A percentile compares a stretch with the other conserved stretches of the same genome.
Evolutionary conservation across 1,140 invertebrate species (phyloP).

Genomic region (Solenopsis fugax): DNA sequence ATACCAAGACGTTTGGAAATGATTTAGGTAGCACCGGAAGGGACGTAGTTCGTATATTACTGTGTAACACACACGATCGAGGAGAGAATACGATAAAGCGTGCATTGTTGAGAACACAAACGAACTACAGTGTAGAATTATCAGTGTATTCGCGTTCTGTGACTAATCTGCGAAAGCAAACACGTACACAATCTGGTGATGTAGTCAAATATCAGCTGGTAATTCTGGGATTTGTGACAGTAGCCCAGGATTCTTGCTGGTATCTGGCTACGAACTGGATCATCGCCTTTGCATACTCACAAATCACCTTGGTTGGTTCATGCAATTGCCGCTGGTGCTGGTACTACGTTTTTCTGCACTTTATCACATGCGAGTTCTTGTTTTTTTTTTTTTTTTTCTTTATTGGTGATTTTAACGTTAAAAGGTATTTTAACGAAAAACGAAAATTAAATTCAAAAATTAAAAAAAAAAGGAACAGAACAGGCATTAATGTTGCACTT

Average conservation of each 20-base stretch:
- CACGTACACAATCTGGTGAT: conserved; percentile 84
- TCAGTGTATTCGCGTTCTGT: conserved; percentile 81
- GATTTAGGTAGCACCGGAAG: conserved; percentile 4
- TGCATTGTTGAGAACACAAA: conserved; percentile 13
- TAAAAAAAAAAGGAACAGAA: not conserved
- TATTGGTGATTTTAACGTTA: conserved; percentile 29
- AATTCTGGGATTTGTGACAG: conserved; percentile 93
- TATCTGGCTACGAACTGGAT: conserved; percentile 89
- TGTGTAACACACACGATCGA: not conserved
- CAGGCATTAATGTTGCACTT: conserved; percentile 9
- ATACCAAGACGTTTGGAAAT: not conserved
- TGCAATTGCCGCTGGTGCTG: conserved; percentile 84
- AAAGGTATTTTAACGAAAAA: not conserved
- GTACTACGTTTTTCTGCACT: conserved; percentile 74
- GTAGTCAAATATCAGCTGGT: conserved; percentile 98
- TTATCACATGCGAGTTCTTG: conserved; percentile 72
- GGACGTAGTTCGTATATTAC: conserved; percentile 3
- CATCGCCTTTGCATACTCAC: conserved; percentile 85
- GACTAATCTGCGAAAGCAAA: conserved; percentile 82
- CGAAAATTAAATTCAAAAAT: too few relatives aligned
- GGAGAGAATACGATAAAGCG: not conserved
- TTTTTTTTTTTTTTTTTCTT: not conserved
- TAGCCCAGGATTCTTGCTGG: conserved; percentile 93
- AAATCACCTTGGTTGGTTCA: conserved; percentile 82
- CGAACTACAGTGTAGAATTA: conserved; percentile 57